Conservation (phyloP, 2,797 vertebrate genomes). For the Paguma larvata region DNA sequence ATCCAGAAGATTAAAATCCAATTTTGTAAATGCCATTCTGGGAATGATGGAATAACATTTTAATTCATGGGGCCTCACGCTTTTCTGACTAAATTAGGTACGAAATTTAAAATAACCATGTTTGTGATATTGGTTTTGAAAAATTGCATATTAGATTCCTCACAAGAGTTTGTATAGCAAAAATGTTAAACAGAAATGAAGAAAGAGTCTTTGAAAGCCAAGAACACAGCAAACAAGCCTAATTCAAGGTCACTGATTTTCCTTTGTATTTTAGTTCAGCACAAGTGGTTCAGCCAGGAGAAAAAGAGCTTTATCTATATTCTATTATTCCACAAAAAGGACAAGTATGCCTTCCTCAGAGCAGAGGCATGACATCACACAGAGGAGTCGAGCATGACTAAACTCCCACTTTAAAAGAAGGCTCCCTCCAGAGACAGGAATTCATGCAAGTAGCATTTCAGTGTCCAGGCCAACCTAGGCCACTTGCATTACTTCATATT, state of each 20-base stretch:
- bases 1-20: slow-evolving; percentile 36
- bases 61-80: neutral
- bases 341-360: neutral
- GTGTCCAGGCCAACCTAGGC: neutral
- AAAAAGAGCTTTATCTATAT: slow-evolving; percentile 35
- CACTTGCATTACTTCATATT: neutral
- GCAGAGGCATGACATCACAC: neutral
- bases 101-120: slow-evolving; percentile 37
- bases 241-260: slow-evolving; percentile 62
- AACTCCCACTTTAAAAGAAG: neutral
- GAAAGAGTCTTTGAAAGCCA: slow-evolving; percentile 38
- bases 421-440: neutral
- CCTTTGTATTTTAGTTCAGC: slow-evolving; percentile 54
- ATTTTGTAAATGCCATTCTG: neutral
- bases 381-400: neutral
- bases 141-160: slow-evolving; percentile 48
- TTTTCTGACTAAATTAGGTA: slow-evolving; percentile 60
- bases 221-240: slow-evolving; percentile 31
- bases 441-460: neutral
- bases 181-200: slow-evolving; percentile 29
- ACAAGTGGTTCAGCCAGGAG: slow-evolving; percentile 44
- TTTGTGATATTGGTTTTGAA: slow-evolving; percentile 49
- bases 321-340: neutral
- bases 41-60: neutral
- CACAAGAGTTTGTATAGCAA: slow-evolving; percentile 7